Evolutionary conservation across 1,140 invertebrate genomes (phyloP), one percentile per base, ranked within the genome.

Genomic region (Diplogasteroides magnus): DNA sequence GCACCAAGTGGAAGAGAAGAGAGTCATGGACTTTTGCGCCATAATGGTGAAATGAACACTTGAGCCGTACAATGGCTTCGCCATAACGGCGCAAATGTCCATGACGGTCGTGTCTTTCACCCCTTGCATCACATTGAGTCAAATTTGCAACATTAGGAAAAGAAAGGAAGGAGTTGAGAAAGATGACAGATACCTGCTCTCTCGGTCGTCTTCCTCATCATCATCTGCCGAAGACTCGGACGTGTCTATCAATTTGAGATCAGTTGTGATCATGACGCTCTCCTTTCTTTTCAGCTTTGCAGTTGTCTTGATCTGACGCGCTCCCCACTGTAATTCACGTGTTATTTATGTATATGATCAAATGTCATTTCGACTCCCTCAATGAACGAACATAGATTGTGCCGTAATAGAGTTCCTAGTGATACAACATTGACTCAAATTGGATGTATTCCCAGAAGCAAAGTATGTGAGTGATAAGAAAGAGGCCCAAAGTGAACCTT

Each of bases 271-370:
- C 64, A 57, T 26, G n/a, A 14, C 14, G 19, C 58, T 62, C 15
- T 73, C 61, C 29, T 69, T 59, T 28, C 64, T 56, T 55, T 31
- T 73, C 19, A 60, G 58, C 29, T 73, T 31, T 25, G 63, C 71
- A 27, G 61, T 69, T 15, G 67, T 73, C 56, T 74, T 67, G 62
- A 74, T 72, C 57, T 74, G 73, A 2, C 71, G 63, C 0, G 73
- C 71, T 29, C 73, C 73, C 73, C 73, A 74, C 73, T 74, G 64
- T 63, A 72, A 74, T 27, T 13, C 59, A 32, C 13, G 19, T 2
- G 29, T 68, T 61, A 13, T 13, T 56, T n/a, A 14, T 14, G 59
- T 11, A 25, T 27, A 25, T 6, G 11, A 23, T 25, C 11, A 60
- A 23, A 23, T 13, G n/a, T 25, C 23, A 6, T 23, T n/a, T 6